Evolutionary conservation across 2,888 invertebrate genomes (phyloP).

Genomic region (Tiliacea citrago): DNA sequence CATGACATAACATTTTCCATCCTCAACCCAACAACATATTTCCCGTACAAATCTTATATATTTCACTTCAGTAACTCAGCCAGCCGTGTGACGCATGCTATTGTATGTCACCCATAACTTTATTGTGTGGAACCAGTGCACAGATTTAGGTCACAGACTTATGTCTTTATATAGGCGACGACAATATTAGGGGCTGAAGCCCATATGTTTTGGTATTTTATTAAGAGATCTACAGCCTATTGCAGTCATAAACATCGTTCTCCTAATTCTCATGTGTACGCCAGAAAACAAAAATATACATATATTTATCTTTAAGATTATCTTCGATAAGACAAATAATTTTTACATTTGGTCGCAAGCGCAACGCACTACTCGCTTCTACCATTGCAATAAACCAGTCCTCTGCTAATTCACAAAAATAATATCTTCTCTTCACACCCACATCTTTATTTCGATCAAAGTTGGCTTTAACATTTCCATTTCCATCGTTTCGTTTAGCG

Average conservation of each 20-base stretch:
- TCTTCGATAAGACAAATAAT: background rate
- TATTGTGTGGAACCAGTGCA: constrained; percentile 41
- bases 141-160: constrained; percentile 48
- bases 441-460: background rate
- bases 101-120: constrained; percentile 36
- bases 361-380: background rate
- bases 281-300: background rate
- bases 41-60: background rate
- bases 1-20: constrained; percentile 18
- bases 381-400: background rate
- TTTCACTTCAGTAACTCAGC: constrained; percentile 12
- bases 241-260: background rate
- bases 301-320: background rate
- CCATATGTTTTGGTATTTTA: constrained; percentile 25
- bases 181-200: constrained; percentile 23
- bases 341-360: too few relatives aligned
- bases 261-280: background rate
- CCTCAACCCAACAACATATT: background rate
- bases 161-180: constrained; percentile 31
- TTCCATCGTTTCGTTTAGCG: constrained; percentile 7
- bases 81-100: constrained; percentile 37
- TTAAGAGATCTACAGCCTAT: constrained; percentile 11
- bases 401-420: background rate
- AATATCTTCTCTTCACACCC: background rate
- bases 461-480: background rate